phyloP scores from a whole-genome alignment of 2,113 vertebrate species.

The Pluvianellus socialis region DNA sequence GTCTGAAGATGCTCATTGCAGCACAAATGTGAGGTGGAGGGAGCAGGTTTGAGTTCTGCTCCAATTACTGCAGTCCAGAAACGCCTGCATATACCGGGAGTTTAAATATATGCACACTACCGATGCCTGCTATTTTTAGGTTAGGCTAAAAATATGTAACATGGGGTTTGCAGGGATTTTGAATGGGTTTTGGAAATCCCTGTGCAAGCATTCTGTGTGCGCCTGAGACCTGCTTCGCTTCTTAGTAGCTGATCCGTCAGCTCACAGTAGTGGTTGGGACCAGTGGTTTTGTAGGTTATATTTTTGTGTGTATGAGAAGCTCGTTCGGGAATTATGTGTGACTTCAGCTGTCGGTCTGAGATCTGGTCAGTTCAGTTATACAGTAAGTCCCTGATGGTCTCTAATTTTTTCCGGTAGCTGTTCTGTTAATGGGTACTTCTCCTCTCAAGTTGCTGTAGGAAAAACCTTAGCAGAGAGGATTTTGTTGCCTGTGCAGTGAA shows the following conservation, averaged over 20 bases:
- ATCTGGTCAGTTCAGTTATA: not conserved
- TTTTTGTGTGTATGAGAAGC: not conserved
- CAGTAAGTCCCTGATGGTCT: not conserved
- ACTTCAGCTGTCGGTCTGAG: not conserved
- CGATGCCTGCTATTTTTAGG: not conserved
- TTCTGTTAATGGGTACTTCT: not conserved
- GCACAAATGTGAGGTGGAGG: not conserved
- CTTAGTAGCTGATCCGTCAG: not conserved
- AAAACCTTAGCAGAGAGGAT: not conserved
- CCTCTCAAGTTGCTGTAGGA: not conserved
- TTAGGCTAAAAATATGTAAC: not conserved
- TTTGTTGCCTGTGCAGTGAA: not conserved
- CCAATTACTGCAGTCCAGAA: conserved; percentile 26
- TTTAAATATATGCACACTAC: conserved; percentile 4
- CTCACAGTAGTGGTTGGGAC: not conserved
- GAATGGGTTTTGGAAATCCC: not conserved
- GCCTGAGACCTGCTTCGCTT: not conserved
- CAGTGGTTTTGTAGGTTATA: not conserved
- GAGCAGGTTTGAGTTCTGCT: conserved; percentile 29
- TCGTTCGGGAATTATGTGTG: fast-evolving
- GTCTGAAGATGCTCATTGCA: not conserved
- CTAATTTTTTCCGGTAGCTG: not conserved
- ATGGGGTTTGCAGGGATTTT: not conserved
- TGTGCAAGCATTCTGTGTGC: not conserved
- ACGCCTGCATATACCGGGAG: not conserved